Evolutionary conservation across 2,797 vertebrate species (phyloP), one percentile per base, ranked within the genome.

Genomic region (Lagodon rhomboides): DNA sequence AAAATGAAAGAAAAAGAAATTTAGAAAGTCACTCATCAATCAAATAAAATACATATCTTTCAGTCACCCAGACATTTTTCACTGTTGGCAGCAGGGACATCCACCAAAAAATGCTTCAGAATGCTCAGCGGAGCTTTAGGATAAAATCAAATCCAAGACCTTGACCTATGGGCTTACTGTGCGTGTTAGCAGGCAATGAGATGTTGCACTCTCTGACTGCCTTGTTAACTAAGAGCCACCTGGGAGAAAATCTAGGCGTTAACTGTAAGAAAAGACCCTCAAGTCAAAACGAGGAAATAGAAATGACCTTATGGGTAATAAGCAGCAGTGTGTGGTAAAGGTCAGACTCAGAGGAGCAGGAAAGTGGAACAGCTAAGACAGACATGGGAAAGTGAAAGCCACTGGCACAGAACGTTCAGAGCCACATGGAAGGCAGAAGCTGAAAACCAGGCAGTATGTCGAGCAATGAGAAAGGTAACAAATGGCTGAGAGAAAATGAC

Each of bases 261-360:
- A 84, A 75, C 73, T 65, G 50, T 58, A 68, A 64, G 38, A 69
- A 69, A 78, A 67, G 58, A 22, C 9, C 72, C 62, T 30, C 30
- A 41, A 84, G 74, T 78, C 56, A 77, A 77, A 87, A 68, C 15
- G 56, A 79, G 78, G 74, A 86, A 87, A 91, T 84, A 79, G 69
- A 82, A 87, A 80, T 75, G 63, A 88, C 87, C 80, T 85, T 82
- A 72, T 66, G 69, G 79, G 51, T 41, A 79, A 65, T 55, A 80
- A 83, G 64, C 73, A 73, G 63, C 69, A 15, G 27, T 11, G 41
- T 66, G 46, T 27, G 68, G 46, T 76, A 86, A 85, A 84, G 85
- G 88, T 91, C 82, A 85, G 75, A 77, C 12, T 60, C 79, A 79
- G 67, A 75, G 34, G 22, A 58, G 73, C 55, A 47, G 61, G 50